Percentiles rank a stretch among this genome's conserved stretches.
These are phyloP conservation scores for Sciurus carolinensis DNA, from an alignment of 2,797 vertebrate species.

Conservation along the genomic window DNA sequence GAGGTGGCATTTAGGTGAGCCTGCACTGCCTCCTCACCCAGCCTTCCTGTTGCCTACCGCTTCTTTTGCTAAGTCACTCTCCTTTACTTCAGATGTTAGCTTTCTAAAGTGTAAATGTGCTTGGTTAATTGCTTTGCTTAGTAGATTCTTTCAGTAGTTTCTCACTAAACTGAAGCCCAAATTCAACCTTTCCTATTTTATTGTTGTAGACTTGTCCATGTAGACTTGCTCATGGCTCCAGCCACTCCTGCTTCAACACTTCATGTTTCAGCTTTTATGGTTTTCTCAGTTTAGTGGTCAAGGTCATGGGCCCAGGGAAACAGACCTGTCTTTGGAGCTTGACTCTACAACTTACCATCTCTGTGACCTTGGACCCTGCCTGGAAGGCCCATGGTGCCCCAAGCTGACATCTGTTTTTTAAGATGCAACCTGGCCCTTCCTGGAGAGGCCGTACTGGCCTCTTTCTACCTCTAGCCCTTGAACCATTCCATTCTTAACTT, in stretches of 20 bases:
- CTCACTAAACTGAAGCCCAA: constrained; percentile 51
- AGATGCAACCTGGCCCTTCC: neutral
- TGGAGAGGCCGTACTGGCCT: neutral
- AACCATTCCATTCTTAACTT: neutral
- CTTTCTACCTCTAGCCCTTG: neutral
- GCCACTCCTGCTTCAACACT: neutral
- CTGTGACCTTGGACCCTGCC: constrained; percentile 6
- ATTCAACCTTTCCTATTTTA: constrained; percentile 47
- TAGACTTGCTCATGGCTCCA: neutral
- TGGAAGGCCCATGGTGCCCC: neutral
- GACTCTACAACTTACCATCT: neutral
- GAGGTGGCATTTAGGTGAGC: neutral
- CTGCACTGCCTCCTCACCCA: neutral
- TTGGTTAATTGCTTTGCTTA: constrained; percentile 50
- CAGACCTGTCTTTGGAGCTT: constrained; percentile 11
- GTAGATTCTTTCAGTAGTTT: constrained; percentile 34
- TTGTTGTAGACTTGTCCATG: neutral
- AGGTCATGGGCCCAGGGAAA: neutral
- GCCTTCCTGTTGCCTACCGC: neutral
- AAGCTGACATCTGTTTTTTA: neutral
- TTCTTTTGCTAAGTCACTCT: neutral
- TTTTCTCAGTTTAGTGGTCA: neutral
- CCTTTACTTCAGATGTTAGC: neutral
- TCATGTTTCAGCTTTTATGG: neutral
- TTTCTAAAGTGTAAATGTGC: constrained; percentile 18